A percentile compares a stretch with the other conserved stretches of the same genome.
phyloP scores from a whole-genome alignment of 1,140 invertebrate species.

The Drosophila ohnishii region DNA sequence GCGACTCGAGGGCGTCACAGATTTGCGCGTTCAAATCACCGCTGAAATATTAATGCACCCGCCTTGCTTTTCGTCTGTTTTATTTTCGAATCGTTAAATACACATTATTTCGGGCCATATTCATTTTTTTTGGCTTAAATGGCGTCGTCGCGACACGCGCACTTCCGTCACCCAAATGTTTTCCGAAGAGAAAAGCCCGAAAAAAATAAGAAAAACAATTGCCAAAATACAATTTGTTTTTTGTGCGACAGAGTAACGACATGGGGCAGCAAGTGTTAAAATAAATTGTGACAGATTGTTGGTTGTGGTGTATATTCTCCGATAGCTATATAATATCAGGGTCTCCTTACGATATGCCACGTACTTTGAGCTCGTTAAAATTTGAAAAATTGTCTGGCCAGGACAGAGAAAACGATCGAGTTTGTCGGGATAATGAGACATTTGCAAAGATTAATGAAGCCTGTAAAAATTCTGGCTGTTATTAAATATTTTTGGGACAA shows the following conservation, averaged over 20 bases:
- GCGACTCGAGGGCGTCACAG: conserved; percentile 50
- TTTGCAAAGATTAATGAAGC: conserved; percentile 35
- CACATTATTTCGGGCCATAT: conserved; percentile 43
- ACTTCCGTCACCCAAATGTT: conserved; percentile 67
- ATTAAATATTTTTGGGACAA: conserved; percentile 3
- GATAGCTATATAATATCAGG: conserved; percentile 63
- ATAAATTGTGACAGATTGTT: conserved; percentile 67
- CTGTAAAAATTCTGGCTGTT: conserved; percentile 9
- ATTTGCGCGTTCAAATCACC: conserved; percentile 40
- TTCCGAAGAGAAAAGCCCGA: conserved; percentile 52
- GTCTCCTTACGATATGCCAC: conserved; percentile 58
- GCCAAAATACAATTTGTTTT: conserved; percentile 41
- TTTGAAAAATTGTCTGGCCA: conserved; percentile 53
- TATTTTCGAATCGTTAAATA: conserved; percentile 33
- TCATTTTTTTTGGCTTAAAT: conserved; percentile 50
- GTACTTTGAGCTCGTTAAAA: conserved; percentile 61
- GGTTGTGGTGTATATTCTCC: conserved; percentile 8
- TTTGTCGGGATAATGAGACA: conserved; percentile 18
- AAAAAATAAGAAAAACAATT: conserved; percentile 32
- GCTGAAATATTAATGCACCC: conserved; percentile 57
- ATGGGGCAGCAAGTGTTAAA: conserved; percentile 56
- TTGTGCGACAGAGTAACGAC: conserved; percentile 46
- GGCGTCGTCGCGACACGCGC: conserved; percentile 61
- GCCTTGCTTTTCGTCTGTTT: conserved; percentile 13
- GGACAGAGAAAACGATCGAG: conserved; percentile 18